These are phyloP conservation scores for Heliconius nattereri DNA, from an alignment of 1,140 invertebrate species.

Conservation along the genomic window DNA sequence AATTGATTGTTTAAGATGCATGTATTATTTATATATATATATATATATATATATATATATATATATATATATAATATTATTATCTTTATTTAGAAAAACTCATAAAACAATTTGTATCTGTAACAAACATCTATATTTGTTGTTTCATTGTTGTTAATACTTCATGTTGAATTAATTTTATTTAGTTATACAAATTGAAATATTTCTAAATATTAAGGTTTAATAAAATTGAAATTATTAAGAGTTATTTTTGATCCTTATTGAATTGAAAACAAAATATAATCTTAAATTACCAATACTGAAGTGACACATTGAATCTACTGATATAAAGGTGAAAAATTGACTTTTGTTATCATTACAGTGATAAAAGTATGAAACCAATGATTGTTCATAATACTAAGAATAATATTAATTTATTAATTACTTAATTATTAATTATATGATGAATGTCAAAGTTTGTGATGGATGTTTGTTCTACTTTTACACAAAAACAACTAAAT, in stretches of 20 bases:
- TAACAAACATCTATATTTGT: background rate
- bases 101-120: too few species aligned
- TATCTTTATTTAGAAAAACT: background rate
- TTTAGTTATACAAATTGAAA: background rate
- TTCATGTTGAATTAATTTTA: background rate
- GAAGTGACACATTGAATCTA: background rate
- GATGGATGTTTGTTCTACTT: too few species aligned
- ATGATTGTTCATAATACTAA: background rate
- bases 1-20: background rate
- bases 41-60: too few species aligned
- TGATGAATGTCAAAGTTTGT: too few species aligned
- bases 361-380: background rate
- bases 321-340: background rate
- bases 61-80: background rate
- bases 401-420: background rate
- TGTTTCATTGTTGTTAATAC: background rate
- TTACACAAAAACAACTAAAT: too few species aligned
- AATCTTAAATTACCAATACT: background rate
- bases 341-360: conserved; percentile 3
- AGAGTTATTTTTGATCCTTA: too few species aligned
- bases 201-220: too few species aligned
- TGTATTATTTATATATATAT: too few species aligned
- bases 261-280: background rate
- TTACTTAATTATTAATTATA: background rate
- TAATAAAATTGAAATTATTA: too few species aligned